Base-by-base conservation (phyloP, 1,140 invertebrate species). In the Leptopilina boulardi region DNA sequence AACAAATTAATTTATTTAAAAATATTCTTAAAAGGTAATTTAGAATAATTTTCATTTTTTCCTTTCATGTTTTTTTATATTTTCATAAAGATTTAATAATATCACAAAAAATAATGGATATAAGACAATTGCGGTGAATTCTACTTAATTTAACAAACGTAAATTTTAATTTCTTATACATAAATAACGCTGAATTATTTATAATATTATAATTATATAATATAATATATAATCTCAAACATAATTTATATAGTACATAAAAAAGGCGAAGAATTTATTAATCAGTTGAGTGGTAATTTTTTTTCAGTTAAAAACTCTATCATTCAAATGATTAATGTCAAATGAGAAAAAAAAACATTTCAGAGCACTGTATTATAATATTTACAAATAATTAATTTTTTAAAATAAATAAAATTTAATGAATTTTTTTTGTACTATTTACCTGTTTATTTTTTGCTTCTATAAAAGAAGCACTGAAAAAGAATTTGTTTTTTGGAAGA, bases 331-430 rank as follows among this genome's bases (percentile, higher is more conserved):
- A 9, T 38, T 38, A 30, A 30, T 30, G 34, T 38, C 4, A 38
- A 6, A 26, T 2, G 11, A 56, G 8, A 15, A 30, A 30, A 66
- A 3, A 66, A 30, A 23, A 15, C 4, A 26, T 59, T 66, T 66
- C n/a, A 34, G 11, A 66, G 2, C 23, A n/a, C 15, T 34, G 59
- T 30, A 66, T 66, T n/a, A n/a, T n/a, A n/a, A 66, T 66, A 66
- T 66, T 34, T 66, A 66, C 59, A 66, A 30, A 66, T 34, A 66
- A 59, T 59, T 9, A 59, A 59, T 2, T 23, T 21, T n/a, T n/a
- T n/a, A n/a, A n/a, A n/a, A n/a, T n/a, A n/a, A n/a, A n/a, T n/a
- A n/a, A 54, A 19, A 18, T 18, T 51, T 51, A 51, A 18, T 51
- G n/a, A 51, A 4, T 0, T 5, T 30, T n/a, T 15, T 59, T 59